phyloP scores from a whole-genome alignment of 53 echinoderm and acorn worm species.

The Holothuria scabra region DNA sequence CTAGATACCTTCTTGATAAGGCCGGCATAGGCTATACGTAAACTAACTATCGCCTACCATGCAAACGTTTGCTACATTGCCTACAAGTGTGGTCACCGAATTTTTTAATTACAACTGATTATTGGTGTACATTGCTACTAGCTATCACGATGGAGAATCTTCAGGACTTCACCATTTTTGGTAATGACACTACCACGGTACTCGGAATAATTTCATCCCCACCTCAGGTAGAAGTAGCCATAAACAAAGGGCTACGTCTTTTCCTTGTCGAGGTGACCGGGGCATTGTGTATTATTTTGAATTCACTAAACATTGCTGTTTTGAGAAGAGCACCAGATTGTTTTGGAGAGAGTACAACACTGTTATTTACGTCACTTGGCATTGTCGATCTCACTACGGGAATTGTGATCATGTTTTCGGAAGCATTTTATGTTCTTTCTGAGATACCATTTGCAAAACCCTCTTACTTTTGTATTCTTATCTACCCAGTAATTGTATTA shows the following conservation, averaged over 20 bases:
- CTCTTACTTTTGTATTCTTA: neutral
- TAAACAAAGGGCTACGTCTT: constrained; percentile 13
- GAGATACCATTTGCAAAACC: neutral
- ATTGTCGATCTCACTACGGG: constrained; percentile 32
- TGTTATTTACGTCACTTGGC: constrained; percentile 23
- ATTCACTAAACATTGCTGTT: constrained; percentile 41
- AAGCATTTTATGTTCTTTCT: constrained; percentile 31
- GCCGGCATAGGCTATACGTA: no score
- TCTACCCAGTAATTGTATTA: constrained; percentile 13
- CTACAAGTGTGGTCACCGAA: no score
- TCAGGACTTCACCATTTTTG: no score
- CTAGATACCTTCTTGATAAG: no score
- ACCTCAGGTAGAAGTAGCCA: no score
- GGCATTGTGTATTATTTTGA: constrained; percentile 22
- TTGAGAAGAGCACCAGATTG: constrained; percentile 18
- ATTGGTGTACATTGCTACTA: no score
- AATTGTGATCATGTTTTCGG: constrained; percentile 34
- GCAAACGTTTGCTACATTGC: no score
- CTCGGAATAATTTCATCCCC: no score
- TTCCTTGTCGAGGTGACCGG: constrained; percentile 44
- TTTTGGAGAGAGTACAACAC: constrained; percentile 39
- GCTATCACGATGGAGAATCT: no score
- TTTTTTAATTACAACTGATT: no score
- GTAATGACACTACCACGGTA: no score
- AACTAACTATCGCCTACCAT: no score